phyloP scores from a whole-genome alignment of 2,888 invertebrate species.

The Lagria hirta region DNA sequence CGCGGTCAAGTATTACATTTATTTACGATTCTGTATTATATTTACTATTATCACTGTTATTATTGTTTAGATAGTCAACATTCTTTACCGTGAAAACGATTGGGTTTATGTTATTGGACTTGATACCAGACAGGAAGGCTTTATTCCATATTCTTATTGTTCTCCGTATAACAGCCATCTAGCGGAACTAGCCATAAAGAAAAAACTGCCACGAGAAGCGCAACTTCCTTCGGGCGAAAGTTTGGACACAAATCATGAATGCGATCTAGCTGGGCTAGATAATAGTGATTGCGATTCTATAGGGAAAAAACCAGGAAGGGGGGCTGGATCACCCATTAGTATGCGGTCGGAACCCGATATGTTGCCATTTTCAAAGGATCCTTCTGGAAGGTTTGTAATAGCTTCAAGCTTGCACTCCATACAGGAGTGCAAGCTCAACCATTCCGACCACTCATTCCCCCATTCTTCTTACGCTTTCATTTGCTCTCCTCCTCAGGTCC shows the following conservation, averaged over 20 bases:
- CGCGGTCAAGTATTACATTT: slow-evolving; percentile 69
- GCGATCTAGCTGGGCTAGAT: slow-evolving; percentile 56
- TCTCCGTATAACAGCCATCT: slow-evolving; percentile 79
- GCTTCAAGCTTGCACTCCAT: too few species aligned
- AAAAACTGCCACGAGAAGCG: slow-evolving; percentile 77
- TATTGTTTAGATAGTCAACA: slow-evolving; percentile 74
- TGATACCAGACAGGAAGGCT: slow-evolving; percentile 87
- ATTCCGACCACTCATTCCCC: too few species aligned
- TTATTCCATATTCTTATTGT: slow-evolving; percentile 92
- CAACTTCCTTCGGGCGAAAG: slow-evolving; percentile 59
- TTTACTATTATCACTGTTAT: background rate
- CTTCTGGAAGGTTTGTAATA: slow-evolving; percentile 87
- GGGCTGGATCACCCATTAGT: slow-evolving; percentile 55
- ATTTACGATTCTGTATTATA: background rate
- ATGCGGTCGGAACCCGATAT: slow-evolving; percentile 62
- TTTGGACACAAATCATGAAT: slow-evolving; percentile 62
- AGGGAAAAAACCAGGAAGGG: slow-evolving; percentile 55
- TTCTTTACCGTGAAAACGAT: slow-evolving; percentile 92
- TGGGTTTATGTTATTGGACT: slow-evolving; percentile 96
- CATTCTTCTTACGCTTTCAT: too few species aligned
- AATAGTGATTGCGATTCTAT: slow-evolving; percentile 65
- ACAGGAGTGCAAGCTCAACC: too few species aligned
- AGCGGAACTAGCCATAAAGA: slow-evolving; percentile 81
- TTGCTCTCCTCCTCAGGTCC: too few species aligned
- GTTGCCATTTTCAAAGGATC: slow-evolving; percentile 75